phyloP scores from a whole-genome alignment of 2,113 vertebrate species.

The Corydoras sp. region DNA sequence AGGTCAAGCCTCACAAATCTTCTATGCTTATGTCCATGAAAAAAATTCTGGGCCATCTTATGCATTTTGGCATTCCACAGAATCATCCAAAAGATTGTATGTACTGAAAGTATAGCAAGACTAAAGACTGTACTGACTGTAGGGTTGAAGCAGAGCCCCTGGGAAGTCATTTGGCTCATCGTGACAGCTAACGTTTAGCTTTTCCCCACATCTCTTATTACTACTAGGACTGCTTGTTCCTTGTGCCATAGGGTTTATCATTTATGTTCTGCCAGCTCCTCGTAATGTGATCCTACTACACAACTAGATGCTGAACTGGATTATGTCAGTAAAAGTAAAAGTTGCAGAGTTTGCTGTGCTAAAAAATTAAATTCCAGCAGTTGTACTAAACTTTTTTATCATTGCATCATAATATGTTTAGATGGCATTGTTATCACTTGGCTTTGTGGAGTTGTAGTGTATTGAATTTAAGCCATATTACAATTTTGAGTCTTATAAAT shows the following conservation, averaged over 20 bases:
- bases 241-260: background rate
- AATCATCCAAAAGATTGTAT: slow-evolving; percentile 40
- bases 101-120: slow-evolving; percentile 24
- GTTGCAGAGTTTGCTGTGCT: no score
- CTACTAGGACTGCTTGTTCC: slow-evolving; percentile 12
- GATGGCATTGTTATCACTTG: no score
- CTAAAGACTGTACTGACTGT: slow-evolving; percentile 22
- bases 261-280: background rate
- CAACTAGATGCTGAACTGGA: background rate
- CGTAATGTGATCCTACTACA: background rate
- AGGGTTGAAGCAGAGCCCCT: slow-evolving; percentile 9
- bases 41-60: slow-evolving; percentile 37
- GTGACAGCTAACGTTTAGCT: slow-evolving; percentile 23
- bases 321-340: no score
- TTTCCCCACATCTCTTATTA: background rate
- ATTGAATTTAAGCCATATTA: no score
- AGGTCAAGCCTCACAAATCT: slow-evolving; percentile 29
- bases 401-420: no score
- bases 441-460: no score
- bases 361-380: no score
- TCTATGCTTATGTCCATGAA: slow-evolving; percentile 26
- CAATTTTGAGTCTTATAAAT: no score
- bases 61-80: slow-evolving; percentile 37
- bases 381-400: no score
- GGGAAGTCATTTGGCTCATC: slow-evolving; percentile 27